Evolutionary conservation across 2,113 vertebrate species (phyloP), one percentile per base, ranked within the genome.

Genomic region (Elachura formosa): DNA sequence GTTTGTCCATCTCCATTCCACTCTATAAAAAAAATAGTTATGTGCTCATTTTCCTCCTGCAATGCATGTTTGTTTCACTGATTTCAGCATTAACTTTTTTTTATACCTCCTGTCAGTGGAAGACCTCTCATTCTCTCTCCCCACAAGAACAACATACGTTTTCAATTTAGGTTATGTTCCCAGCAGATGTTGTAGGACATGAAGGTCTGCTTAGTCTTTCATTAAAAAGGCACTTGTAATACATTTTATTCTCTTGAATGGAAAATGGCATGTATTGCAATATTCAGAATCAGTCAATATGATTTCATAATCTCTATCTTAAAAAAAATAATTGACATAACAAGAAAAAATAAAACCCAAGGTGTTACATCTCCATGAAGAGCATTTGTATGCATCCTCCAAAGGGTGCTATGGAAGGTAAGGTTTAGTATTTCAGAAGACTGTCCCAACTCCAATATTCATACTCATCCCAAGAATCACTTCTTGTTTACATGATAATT

Each of bases 91-190:
- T 96, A 91, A 80, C 68, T 84, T 93, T 93, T 96, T 86, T 84
- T 89, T 83, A 94, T 92, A 71, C 67, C 96, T 97, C 94, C 87
- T 97, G 93, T 87, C 93, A 96, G 69, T 95, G 29, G 49, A 95
- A 94, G 89, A 90, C 45, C 38, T 85, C 78, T 94, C 71, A 29
- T 29, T 84, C 73, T 68, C 89, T 58, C 84, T 96, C 83, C 61
- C 46, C 61, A 58, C 75, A 68, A 84, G 26, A 62, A 66, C 72
- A 95, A 48, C 96, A 96, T 93, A 97, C 41, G 86, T 97, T 98
- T 98, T 94, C 94, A 96, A 96, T 98, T 98, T 98, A 97, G 73
- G 95, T 87, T 97, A 56, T 95, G 89, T 96, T 97, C 95, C 91
- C 89, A 96, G 86, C 96, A 97, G 96, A 98, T 96, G 87, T 81